A percentile compares a stretch with the other conserved stretches of the same genome.
phyloP scores from a whole-genome alignment of 2,888 invertebrate species.

The Drosophila fungiperda region DNA sequence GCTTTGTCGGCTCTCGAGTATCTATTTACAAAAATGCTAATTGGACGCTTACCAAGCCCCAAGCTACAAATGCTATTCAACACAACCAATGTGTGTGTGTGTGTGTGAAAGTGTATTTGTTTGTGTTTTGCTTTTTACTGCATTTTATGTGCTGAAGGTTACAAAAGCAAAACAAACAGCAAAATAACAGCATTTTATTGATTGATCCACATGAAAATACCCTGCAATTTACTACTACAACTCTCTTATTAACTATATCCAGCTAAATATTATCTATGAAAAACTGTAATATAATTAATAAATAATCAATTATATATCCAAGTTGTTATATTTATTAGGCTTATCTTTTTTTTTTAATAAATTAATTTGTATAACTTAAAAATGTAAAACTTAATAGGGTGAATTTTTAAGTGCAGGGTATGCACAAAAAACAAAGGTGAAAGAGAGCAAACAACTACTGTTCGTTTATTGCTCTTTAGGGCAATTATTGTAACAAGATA shows the following conservation, averaged over 20 bases:
- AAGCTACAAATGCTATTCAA: slow-evolving; percentile 2
- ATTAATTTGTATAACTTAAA: not conserved
- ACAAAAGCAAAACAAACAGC: slow-evolving; percentile 21
- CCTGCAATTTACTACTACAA: not conserved
- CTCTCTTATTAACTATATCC: not conserved
- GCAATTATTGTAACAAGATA: slow-evolving; percentile 14
- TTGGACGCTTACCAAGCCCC: slow-evolving; percentile 37
- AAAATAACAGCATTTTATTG: not conserved
- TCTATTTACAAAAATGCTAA: slow-evolving; percentile 62
- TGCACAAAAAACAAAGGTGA: not conserved
- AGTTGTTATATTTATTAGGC: too few relatives aligned
- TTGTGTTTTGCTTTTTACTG: slow-evolving; percentile 21
- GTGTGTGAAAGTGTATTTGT: not conserved
- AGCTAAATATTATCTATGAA: not conserved
- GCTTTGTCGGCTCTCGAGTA: slow-evolving; percentile 26
- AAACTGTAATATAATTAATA: too few relatives aligned
- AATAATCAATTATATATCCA: too few relatives aligned
- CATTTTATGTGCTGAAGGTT: slow-evolving; percentile 31
- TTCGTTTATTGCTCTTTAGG: not conserved
- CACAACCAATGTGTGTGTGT: not conserved
- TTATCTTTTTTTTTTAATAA: not conserved
- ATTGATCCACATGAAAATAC: not conserved
- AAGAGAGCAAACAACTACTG: not conserved
- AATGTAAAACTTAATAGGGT: too few relatives aligned
- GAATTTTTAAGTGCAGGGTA: not conserved